Evolutionary conservation across 2,888 invertebrate genomes (phyloP).

Genomic region (Epicampocera succincta): DNA sequence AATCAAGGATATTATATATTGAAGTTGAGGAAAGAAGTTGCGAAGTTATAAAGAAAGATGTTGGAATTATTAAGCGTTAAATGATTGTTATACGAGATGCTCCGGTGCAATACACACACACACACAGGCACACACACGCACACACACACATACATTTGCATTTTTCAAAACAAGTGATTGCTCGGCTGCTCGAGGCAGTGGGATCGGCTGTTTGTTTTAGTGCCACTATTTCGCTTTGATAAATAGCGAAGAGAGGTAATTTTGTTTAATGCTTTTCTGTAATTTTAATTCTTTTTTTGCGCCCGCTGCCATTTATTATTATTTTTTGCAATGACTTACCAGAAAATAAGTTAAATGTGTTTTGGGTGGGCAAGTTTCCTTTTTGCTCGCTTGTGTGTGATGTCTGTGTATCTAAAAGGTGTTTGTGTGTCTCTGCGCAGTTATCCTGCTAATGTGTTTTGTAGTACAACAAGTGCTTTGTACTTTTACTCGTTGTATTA

Average conservation of each 20-base stretch:
- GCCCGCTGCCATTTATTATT: background rate
- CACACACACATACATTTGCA: background rate
- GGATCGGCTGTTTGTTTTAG: background rate
- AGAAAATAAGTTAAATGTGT: slow-evolving; percentile 54
- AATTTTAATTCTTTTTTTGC: background rate
- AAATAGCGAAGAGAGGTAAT: slow-evolving; percentile 27
- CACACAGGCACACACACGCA: too few species aligned
- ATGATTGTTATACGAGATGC: slow-evolving; percentile 30
- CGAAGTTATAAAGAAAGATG: slow-evolving; percentile 37
- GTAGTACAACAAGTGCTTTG: slow-evolving; percentile 63
- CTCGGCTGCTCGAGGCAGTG: slow-evolving; percentile 12
- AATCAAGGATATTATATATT: slow-evolving; percentile 26
- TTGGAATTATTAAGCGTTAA: slow-evolving; percentile 48
- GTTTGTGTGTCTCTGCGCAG: slow-evolving; percentile 3
- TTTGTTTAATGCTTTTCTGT: slow-evolving; percentile 25
- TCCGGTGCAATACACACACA: background rate
- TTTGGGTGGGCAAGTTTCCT: background rate
- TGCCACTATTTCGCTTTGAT: slow-evolving; percentile 19
- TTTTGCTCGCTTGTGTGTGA: too few species aligned
- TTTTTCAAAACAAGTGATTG: slow-evolving; percentile 29
- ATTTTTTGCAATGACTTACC: slow-evolving; percentile 46
- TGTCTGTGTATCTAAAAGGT: too few species aligned
- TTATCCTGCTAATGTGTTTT: slow-evolving; percentile 58
- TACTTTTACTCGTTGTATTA: slow-evolving; percentile 72
- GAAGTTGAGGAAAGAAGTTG: background rate